These are phyloP conservation scores for Thermophis baileyi DNA, from an alignment of 2,113 vertebrate species.

Conservation along the genomic window DNA sequence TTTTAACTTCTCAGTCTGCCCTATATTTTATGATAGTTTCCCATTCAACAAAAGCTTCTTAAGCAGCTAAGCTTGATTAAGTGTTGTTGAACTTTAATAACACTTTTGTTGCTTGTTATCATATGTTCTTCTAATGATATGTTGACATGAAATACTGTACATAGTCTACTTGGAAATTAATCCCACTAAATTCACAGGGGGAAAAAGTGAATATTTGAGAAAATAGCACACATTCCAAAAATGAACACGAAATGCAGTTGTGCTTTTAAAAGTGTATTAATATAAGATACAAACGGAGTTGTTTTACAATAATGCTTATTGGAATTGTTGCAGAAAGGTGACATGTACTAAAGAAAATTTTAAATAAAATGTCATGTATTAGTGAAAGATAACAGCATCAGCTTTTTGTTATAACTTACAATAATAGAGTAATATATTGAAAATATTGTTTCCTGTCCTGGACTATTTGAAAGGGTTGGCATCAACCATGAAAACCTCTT, in stretches of 20 bases:
- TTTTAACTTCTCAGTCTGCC: not conserved
- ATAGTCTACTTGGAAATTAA: not conserved
- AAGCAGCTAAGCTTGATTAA: not conserved
- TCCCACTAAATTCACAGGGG: not conserved
- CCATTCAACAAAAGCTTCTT: not conserved
- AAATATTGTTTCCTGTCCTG: not conserved
- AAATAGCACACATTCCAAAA: not conserved
- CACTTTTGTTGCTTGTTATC: not conserved
- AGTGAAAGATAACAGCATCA: not conserved
- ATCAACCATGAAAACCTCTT: not conserved
- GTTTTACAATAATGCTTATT: not conserved
- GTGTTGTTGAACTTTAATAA: not conserved
- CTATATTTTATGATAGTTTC: not conserved
- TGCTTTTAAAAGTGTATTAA: not conserved
- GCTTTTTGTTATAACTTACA: not conserved
- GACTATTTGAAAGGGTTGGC: not conserved
- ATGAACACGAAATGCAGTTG: not conserved
- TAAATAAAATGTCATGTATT: not conserved
- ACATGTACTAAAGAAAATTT: not conserved
- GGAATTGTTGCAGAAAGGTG: not conserved
- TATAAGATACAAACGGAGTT: not conserved
- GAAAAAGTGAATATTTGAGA: not conserved
- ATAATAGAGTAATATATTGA: not conserved
- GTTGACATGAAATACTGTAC: not conserved
- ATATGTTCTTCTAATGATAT: not conserved